Evolutionary conservation across 2,113 vertebrate species (phyloP).

Genomic region (Verasper variegatus): DNA sequence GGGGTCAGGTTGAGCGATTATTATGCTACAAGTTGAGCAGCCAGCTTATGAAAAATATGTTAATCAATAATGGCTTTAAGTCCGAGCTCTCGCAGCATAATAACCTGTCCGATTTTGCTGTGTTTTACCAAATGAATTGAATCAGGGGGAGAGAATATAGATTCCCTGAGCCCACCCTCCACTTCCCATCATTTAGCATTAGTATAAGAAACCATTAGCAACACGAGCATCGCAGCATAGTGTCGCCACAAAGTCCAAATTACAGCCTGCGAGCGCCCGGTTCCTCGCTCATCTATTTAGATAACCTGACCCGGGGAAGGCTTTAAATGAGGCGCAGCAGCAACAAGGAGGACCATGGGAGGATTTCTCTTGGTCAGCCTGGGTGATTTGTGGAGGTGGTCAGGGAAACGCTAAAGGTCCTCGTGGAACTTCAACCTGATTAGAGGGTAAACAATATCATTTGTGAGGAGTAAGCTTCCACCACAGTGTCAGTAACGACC

Average conservation of each 20-base stretch:
- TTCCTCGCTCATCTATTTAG: slow-evolving; percentile 31
- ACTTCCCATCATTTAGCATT: slow-evolving; percentile 23
- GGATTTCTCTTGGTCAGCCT: slow-evolving; percentile 31
- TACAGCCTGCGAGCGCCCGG: slow-evolving; percentile 21
- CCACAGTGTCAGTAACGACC: slow-evolving; percentile 38
- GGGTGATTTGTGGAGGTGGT: slow-evolving; percentile 53
- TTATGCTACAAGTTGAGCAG: slow-evolving; percentile 64
- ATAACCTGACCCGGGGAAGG: slow-evolving; percentile 44
- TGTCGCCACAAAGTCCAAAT: slow-evolving; percentile 37
- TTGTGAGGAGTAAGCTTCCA: slow-evolving; percentile 24
- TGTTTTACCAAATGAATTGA: slow-evolving; percentile 36
- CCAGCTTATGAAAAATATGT: slow-evolving; percentile 69
- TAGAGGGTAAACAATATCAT: slow-evolving; percentile 51
- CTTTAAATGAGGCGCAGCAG: slow-evolving; percentile 51
- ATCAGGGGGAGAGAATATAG: slow-evolving; percentile 1
- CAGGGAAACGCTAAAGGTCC: slow-evolving; percentile 44
- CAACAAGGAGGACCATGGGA: slow-evolving; percentile 31
- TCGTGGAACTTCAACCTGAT: slow-evolving; percentile 50
- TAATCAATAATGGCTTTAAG: slow-evolving; percentile 68
- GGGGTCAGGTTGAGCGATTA: slow-evolving; percentile 65
- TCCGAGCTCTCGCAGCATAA: slow-evolving; percentile 54
- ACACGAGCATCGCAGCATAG: slow-evolving; percentile 21
- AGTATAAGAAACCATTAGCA: slow-evolving; percentile 32
- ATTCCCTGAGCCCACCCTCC: slow-evolving; percentile 18
- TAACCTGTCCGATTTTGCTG: slow-evolving; percentile 55